Base-by-base conservation (phyloP, 2,888 invertebrate genomes). In the Papilio elwesi region DNA sequence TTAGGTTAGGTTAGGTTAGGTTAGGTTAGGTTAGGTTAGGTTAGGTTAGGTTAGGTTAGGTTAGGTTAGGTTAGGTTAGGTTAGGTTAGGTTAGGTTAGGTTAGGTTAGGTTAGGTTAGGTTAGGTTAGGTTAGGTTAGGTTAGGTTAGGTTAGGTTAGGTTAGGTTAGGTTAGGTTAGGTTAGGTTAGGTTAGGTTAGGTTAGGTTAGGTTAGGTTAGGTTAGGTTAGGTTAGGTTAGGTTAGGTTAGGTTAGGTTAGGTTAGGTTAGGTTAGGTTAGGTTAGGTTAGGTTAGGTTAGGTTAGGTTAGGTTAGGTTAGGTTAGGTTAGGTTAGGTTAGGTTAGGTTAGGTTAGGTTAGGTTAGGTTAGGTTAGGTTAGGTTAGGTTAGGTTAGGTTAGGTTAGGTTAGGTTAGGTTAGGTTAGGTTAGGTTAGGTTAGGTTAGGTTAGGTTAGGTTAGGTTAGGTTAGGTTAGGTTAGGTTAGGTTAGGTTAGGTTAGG, bases 11-110 rank as follows among this genome's bases (percentile, higher is more conserved):
- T 74, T 74, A 73, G 72, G 72, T 72, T 72, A 75, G 74, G 76
- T 76, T 73, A 73, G 73, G 73, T 74, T 73, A 73, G 74, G 74
- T 75, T 75, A 74, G 74, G 74, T 74, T 74, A 75, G 74, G 70
- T 74, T 74, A 72, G 72, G 74, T 72, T 74, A 73, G 72, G 75
- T 75, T 68, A 72, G 66, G 48, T 66, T n/a, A 36, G 48, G n/a
- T 47, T 47, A 16, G n/a, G 52, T n/a, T 66, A 16, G 66, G 66
- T 49, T 49, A 16, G 52, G 51, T 49, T 52, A 52, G n/a, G n/a
- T n/a, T n/a, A n/a, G 15, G 52, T n/a, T 51, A 16, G 52, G 52
- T 49, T 51, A 16, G 52, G 15, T 66, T 59, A 16, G 15, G 52
- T n/a, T 66, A 49, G 52, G 52, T 66, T 49, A 36, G 66, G 59